Percentiles rank a stretch among this genome's conserved stretches.
phyloP scores from a whole-genome alignment of 2,888 invertebrate genomes.

The Dromius quadrimaculatus region DNA sequence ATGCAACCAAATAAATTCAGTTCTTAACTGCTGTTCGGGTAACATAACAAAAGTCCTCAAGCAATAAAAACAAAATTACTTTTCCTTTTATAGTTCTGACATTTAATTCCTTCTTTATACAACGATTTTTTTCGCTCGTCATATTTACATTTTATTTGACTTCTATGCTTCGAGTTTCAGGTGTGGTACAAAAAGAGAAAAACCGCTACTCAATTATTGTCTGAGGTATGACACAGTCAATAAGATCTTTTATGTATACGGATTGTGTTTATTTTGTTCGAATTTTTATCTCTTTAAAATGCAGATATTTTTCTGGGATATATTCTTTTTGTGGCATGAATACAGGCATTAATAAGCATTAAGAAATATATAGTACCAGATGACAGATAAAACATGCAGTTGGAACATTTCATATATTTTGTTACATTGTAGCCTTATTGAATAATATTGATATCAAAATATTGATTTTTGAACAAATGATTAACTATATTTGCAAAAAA shows the following conservation, averaged over 20 bases:
- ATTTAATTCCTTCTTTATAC: conserved; percentile 1
- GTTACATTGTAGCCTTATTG: no score
- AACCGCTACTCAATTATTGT: conserved; percentile 9
- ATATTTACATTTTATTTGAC: conserved; percentile 23
- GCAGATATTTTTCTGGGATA: not conserved
- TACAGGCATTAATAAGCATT: no score
- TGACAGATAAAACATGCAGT: no score
- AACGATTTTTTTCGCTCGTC: not conserved
- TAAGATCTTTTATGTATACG: conserved; percentile 29
- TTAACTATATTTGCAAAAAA: no score
- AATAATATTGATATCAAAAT: no score
- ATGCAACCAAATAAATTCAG: not conserved
- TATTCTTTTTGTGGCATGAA: not conserved
- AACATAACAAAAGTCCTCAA: not conserved
- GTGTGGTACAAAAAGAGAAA: conserved; percentile 11
- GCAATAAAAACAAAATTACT: not conserved
- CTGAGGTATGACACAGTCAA: conserved; percentile 9
- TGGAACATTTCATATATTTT: no score
- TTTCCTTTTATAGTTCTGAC: not conserved
- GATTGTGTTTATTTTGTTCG: not conserved
- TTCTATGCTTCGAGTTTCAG: conserved; percentile 15
- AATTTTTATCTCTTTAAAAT: conserved; percentile 14
- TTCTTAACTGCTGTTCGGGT: not conserved
- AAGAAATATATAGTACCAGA: no score
- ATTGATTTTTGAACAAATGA: no score